Base-by-base conservation (phyloP, 2,797 vertebrate species). In the Propithecus perrieri region DNA sequence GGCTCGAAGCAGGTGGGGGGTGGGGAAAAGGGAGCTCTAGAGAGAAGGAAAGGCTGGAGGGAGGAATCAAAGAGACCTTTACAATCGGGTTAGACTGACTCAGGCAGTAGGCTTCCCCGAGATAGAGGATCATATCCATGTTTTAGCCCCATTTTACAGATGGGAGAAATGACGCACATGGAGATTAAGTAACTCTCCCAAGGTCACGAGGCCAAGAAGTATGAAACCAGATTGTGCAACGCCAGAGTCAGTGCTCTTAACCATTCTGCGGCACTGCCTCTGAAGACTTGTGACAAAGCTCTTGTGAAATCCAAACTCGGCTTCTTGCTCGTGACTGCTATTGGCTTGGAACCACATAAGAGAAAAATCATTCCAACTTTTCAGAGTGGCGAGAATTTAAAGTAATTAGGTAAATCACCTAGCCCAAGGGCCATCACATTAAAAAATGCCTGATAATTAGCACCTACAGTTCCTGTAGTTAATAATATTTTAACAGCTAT, bases 211-310 rank as follows among this genome's bases (percentile, higher is more conserved):
- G 41, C 5, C 81, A 80, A 57, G 7, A 28, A 43, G 30, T 28
- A 35, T 4, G 28, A 55, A 83, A 24, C 18, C 33, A 80, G 48
- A 35, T 38, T 5, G 10, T 63, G 22, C 7, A 14, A 7, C 5
- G 18, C 13, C n/a, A 1, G 30, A n/a, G 4, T 30, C 57, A 13
- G 0, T 38, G 48, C 2, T 18, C 43, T 61, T 83, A 18, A 65
- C 48, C 22, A 2, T 18, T 38, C 9, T 0, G 13, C 1, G 3
- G 15, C 43, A 28, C 18, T 61, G n/a, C 10, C 20, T 57, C 14
- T 69, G 38, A 57, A 24, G 55, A 57, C 22, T 57, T 11, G 55
- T 57, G 55, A 57, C 22, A 10, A 57, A 57, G 55, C 22, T 57
- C 55, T 57, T 10, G 22, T 57, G 55, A 57, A 4, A 57, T 10